phyloP scores from a whole-genome alignment of 1,140 invertebrate genomes.

The Pteromalus puparum region DNA sequence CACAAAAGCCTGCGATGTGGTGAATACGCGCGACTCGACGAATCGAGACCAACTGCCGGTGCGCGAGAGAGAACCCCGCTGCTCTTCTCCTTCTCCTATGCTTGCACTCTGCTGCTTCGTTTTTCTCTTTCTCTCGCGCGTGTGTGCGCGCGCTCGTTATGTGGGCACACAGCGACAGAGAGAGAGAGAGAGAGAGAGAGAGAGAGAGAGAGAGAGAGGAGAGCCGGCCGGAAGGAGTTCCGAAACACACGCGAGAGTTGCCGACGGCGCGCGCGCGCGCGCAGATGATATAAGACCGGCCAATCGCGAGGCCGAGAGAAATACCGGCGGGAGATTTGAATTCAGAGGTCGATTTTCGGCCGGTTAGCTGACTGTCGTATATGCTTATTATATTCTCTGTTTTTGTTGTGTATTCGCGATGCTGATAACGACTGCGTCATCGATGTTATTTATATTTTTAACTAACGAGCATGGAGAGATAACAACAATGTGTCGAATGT shows the following conservation, averaged over 20 bases:
- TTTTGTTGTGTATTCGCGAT: too few relatives aligned
- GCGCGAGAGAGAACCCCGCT: conserved; percentile 13
- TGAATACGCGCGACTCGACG: conserved; percentile 46
- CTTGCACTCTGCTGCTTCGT: conserved; percentile 3
- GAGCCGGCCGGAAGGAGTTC: conserved; percentile 36
- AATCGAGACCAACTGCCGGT: conserved; percentile 62
- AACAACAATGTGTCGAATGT: too few relatives aligned
- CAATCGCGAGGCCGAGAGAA: not conserved
- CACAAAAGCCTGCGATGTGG: not conserved
- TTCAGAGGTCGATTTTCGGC: not conserved
- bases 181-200: not conserved
- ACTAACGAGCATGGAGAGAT: too few relatives aligned
- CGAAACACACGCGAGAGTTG: conserved; percentile 13
- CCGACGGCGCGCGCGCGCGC: not conserved
- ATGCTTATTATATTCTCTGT: too few relatives aligned
- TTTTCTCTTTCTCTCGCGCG: conserved; percentile 17
- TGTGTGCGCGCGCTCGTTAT: not conserved
- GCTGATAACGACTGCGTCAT: too few relatives aligned
- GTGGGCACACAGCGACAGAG: not conserved
- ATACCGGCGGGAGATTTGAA: not conserved
- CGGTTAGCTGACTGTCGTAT: not conserved
- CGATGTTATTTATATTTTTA: too few relatives aligned
- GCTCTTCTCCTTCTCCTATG: not conserved
- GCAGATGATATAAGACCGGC: not conserved
- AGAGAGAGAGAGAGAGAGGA: not conserved